Evolutionary conservation across 2,888 invertebrate genomes (phyloP).

Genomic region (Globia sparganii): DNA sequence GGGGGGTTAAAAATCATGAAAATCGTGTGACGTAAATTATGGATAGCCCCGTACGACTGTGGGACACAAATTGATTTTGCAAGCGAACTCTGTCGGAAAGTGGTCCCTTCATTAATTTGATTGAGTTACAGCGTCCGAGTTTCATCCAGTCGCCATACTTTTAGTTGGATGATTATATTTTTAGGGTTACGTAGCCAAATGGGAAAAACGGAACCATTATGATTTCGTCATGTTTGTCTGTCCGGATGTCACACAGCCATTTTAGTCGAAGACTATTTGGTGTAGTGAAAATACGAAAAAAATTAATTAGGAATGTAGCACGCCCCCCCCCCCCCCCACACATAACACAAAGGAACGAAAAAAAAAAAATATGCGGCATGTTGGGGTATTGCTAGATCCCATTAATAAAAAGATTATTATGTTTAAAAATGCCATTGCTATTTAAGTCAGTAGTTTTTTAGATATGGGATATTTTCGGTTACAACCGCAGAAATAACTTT

Average conservation of each 20-base stretch:
- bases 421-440: not conserved
- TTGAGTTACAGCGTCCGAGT: slow-evolving; percentile 57
- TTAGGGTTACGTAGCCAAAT: not conserved
- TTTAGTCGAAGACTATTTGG: not conserved
- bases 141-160: slow-evolving; percentile 19
- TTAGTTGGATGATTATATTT: slow-evolving; percentile 35
- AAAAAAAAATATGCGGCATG: not conserved
- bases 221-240: not conserved
- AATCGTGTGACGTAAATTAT: slow-evolving; percentile 6
- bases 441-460: not conserved
- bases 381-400: not conserved
- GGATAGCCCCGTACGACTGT: slow-evolving; percentile 9
- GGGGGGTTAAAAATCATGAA: not conserved
- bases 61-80: slow-evolving; percentile 65
- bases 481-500: not conserved
- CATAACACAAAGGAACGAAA: not conserved
- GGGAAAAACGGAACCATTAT: not conserved
- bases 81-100: slow-evolving; percentile 45
- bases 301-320: not conserved
- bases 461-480: not conserved
- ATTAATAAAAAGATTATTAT: not conserved
- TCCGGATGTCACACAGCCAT: not conserved
- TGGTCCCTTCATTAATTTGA: slow-evolving; percentile 63
- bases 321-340: no score
- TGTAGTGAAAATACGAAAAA: not conserved